A percentile compares a stretch with the other conserved stretches of the same genome.
phyloP scores from a whole-genome alignment of 2,888 invertebrate genomes.

The Acanthoscelides obtectus region DNA sequence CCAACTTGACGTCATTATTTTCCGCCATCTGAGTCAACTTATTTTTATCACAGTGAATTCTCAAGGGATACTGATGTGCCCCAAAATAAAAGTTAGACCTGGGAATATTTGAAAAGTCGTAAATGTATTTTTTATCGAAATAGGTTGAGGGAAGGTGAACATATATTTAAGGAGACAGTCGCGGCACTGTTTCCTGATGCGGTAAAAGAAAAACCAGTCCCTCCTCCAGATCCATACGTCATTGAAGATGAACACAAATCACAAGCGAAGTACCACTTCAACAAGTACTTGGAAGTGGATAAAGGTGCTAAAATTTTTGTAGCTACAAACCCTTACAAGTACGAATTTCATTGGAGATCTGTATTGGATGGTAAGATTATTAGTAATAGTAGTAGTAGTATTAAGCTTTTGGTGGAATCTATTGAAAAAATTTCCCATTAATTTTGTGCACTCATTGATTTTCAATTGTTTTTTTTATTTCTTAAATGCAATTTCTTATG shows the following conservation, averaged over 20 bases:
- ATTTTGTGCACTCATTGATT: too few species aligned
- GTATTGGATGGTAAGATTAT: slow-evolving; percentile 41
- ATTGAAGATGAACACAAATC: slow-evolving; percentile 33
- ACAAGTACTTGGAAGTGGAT: slow-evolving; percentile 44
- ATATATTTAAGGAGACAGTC: slow-evolving; percentile 63
- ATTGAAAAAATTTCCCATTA: too few species aligned
- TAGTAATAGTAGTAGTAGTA: neutral
- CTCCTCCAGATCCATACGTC: slow-evolving; percentile 43
- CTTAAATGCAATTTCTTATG: too few species aligned
- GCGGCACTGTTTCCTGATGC: slow-evolving; percentile 59
- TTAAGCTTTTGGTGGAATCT: too few species aligned
- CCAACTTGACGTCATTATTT: too few species aligned
- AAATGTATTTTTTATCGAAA: neutral
- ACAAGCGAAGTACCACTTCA: slow-evolving; percentile 42
- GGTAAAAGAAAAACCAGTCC: slow-evolving; percentile 48
- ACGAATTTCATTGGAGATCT: slow-evolving; percentile 54
- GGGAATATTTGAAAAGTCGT: too few species aligned
- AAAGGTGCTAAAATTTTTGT: slow-evolving; percentile 46
- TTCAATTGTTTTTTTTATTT: too few species aligned
- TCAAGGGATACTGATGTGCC: too few species aligned
- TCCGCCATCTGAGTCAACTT: too few species aligned
- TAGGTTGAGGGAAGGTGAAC: slow-evolving; percentile 52
- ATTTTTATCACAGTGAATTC: too few species aligned
- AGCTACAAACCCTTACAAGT: slow-evolving; percentile 48
- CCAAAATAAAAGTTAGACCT: too few species aligned